phyloP scores from a whole-genome alignment of 1,140 invertebrate genomes.

The Drosophila bipectinata region DNA sequence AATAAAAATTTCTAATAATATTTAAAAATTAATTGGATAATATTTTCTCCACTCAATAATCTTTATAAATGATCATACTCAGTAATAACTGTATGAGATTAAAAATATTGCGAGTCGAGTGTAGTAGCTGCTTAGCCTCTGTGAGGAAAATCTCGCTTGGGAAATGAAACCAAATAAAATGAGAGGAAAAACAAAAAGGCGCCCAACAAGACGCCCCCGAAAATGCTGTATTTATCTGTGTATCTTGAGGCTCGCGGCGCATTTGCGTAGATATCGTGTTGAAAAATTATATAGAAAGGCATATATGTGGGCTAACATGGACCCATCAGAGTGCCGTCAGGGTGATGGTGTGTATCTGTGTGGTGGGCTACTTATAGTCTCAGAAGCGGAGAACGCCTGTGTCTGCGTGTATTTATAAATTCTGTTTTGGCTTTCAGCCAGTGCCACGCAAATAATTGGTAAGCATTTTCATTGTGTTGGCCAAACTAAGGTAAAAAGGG shows the following conservation, averaged over 20 bases:
- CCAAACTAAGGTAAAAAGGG: slow-evolving; percentile 27
- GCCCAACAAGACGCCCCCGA: slow-evolving; percentile 45
- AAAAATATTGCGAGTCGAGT: slow-evolving; percentile 7
- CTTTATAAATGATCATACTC: neutral
- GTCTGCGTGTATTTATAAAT: slow-evolving; percentile 71
- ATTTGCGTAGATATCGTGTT: slow-evolving; percentile 72
- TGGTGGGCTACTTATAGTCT: slow-evolving; percentile 65
- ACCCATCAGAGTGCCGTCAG: slow-evolving; percentile 9
- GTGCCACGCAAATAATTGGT: slow-evolving; percentile 78
- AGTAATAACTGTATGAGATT: neutral
- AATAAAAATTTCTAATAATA: too few relatives aligned
- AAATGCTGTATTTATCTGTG: slow-evolving; percentile 55
- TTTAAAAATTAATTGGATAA: too few relatives aligned
- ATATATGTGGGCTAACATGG: slow-evolving; percentile 40
- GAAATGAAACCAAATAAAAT: slow-evolving; percentile 60
- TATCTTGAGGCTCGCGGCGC: slow-evolving; percentile 58
- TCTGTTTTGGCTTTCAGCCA: slow-evolving; percentile 68
- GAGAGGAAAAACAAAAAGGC: slow-evolving; percentile 32
- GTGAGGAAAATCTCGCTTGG: slow-evolving; percentile 56
- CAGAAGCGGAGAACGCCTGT: slow-evolving; percentile 18
- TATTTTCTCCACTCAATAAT: too few relatives aligned
- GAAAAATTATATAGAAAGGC: slow-evolving; percentile 70
- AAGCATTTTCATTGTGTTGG: slow-evolving; percentile 70
- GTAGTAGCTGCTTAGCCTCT: slow-evolving; percentile 40
- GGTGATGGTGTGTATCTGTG: slow-evolving; percentile 32